Conservation (phyloP, 1,140 invertebrate species). For the Brachionus koreanus region DNA sequence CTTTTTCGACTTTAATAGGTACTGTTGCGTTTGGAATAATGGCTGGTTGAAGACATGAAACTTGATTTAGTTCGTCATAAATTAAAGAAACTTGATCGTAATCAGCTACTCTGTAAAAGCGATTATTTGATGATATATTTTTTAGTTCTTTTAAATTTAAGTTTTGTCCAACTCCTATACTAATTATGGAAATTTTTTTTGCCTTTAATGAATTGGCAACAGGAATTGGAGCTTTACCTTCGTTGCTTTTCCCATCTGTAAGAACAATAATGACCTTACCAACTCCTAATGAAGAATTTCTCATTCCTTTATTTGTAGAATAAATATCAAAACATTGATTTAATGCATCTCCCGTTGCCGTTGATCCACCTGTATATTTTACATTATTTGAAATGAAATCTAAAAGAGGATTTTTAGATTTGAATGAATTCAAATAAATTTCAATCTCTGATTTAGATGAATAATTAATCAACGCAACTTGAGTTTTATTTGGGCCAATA, state of each 20-base stretch:
- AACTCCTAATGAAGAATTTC: neutral
- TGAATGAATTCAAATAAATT: neutral
- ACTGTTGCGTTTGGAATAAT: neutral
- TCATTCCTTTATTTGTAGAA: neutral
- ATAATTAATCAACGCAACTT: slow-evolving; percentile 1
- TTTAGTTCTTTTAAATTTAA: neutral
- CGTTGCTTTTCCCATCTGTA: neutral
- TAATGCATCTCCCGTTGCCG: neutral
- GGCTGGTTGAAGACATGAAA: neutral
- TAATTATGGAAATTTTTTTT: neutral
- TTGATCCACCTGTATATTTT: neutral
- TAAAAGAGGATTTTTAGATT: neutral
- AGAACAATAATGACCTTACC: neutral
- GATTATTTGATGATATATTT: neutral
- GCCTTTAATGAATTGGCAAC: neutral
- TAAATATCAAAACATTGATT: neutral
- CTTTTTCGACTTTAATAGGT: neutral
- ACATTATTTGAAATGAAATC: neutral
- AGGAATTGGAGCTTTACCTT: neutral
- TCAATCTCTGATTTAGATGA: neutral
- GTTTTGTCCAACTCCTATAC: neutral
- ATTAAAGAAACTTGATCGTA: neutral
- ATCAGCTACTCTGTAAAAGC: neutral
- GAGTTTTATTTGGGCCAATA: neutral
- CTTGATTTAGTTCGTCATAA: neutral